A percentile compares a stretch with the other conserved stretches of the same genome.
Evolutionary conservation across 2,888 invertebrate species (phyloP).

Genomic region (Mesodorylaimus sp.): DNA sequence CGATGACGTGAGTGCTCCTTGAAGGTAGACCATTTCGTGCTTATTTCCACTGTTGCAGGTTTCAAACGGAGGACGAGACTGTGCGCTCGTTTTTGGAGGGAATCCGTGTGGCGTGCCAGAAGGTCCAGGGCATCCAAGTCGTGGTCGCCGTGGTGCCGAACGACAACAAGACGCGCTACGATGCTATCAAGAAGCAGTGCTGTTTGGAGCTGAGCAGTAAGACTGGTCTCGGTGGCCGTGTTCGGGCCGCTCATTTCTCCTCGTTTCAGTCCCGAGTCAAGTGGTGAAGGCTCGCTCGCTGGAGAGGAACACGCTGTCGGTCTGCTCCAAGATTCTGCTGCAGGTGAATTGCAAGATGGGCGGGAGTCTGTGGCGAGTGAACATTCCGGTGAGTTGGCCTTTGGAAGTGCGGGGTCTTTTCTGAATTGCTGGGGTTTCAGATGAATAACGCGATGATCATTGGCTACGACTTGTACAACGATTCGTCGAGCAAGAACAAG

Average conservation of each 20-base stretch:
- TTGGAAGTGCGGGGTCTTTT: no score
- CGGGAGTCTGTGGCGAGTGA: constrained; percentile 66
- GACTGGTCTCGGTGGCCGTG: neutral
- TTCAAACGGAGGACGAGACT: neutral
- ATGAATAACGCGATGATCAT: no score
- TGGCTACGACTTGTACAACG: no score
- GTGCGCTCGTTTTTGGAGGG: neutral
- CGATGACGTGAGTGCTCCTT: neutral
- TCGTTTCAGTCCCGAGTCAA: constrained; percentile 37
- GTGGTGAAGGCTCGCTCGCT: constrained; percentile 40
- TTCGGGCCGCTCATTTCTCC: constrained; percentile 3
- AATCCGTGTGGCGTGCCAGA: constrained; percentile 8
- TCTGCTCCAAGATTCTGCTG: constrained; percentile 75
- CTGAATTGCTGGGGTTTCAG: no score
- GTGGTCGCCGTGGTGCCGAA: constrained; percentile 43
- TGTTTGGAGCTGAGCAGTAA: constrained; percentile 30
- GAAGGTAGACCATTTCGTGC: neutral
- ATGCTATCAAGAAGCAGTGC: constrained; percentile 57
- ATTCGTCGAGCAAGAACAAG: no score
- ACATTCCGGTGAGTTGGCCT: constrained; percentile 45
- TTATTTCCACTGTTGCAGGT: neutral
- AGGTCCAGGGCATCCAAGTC: constrained; percentile 26
- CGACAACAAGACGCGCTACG: constrained; percentile 54
- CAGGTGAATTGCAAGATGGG: constrained; percentile 84
- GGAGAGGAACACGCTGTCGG: constrained; percentile 48